Evolutionary conservation across 2,797 vertebrate genomes (phyloP).

Genomic region (Enteromius trimaculatus): DNA sequence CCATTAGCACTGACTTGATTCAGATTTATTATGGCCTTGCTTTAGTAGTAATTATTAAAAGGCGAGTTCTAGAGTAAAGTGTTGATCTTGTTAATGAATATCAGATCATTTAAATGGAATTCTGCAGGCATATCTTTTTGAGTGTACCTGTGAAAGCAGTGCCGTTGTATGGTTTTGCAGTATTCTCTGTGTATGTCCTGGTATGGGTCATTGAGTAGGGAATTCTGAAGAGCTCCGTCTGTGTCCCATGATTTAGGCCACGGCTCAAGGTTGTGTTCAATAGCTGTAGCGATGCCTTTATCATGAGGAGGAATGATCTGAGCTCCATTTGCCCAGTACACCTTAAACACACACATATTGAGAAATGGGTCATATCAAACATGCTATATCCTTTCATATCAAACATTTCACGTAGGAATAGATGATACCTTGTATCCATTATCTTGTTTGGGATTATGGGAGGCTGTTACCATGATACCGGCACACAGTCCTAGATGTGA

Average conservation of each 20-base stretch:
- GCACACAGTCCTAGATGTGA: constrained; percentile 88
- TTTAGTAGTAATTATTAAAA: neutral
- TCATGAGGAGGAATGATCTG: constrained; percentile 96
- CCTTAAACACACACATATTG: constrained; percentile 73
- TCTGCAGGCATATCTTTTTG: neutral
- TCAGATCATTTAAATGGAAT: neutral
- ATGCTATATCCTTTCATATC: neutral
- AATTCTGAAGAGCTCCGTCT: constrained; percentile 79
- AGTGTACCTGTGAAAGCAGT: constrained; percentile 92
- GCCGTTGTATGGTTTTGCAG: constrained; percentile 88
- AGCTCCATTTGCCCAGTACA: constrained; percentile 96
- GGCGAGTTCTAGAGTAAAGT: neutral
- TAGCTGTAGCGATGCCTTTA: constrained; percentile 86
- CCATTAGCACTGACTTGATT: neutral
- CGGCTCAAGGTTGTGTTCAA: constrained; percentile 90
- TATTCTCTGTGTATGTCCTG: constrained; percentile 82
- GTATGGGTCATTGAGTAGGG: constrained; percentile 85
- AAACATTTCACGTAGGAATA: neutral
- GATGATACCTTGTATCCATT: constrained; percentile 94
- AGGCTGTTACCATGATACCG: constrained; percentile 96
- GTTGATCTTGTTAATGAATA: neutral
- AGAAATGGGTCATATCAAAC: neutral
- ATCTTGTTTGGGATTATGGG: constrained; percentile 98
- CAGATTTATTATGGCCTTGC: neutral
- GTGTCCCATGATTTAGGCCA: constrained; percentile 92